Conservation (phyloP, 1,140 invertebrate species). For the Aphelinus atriplicis region DNA sequence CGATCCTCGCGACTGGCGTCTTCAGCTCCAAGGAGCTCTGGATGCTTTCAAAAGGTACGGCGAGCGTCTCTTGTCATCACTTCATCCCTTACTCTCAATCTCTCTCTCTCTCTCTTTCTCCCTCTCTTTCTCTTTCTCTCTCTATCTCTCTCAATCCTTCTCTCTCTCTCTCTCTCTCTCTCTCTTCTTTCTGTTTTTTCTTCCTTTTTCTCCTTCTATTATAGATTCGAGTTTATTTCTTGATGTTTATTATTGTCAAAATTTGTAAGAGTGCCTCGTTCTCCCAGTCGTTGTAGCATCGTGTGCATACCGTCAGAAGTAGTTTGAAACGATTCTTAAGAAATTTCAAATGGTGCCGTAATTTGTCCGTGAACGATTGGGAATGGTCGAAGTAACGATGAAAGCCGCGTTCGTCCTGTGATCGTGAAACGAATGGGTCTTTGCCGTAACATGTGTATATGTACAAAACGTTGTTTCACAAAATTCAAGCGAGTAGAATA, state of each 20-base stretch:
- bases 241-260: background rate
- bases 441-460: no score
- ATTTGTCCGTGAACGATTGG: no score
- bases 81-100: slow-evolving; percentile 18
- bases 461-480: no score
- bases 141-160: slow-evolving; percentile 17
- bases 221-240: no score
- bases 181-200: slow-evolving; percentile 6
- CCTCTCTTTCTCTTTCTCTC: slow-evolving; percentile 23
- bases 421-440: no score
- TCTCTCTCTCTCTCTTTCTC: slow-evolving; percentile 27
- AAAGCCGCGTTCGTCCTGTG: no score
- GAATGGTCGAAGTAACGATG: no score
- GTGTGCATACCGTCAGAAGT: background rate
- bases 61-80: background rate
- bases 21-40: slow-evolving; percentile 98
- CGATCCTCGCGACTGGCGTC: slow-evolving; percentile 97
- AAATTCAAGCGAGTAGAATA: no score
- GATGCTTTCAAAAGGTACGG: slow-evolving; percentile 93
- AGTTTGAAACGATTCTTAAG: no score
- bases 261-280: background rate
- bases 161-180: background rate
- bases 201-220: no score
- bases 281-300: background rate
- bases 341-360: no score